Percentiles rank a stretch among this genome's conserved stretches.
These are phyloP conservation scores for Oasisia sp. DNA, from an alignment of 2,888 invertebrate genomes.

Conservation along the genomic window DNA sequence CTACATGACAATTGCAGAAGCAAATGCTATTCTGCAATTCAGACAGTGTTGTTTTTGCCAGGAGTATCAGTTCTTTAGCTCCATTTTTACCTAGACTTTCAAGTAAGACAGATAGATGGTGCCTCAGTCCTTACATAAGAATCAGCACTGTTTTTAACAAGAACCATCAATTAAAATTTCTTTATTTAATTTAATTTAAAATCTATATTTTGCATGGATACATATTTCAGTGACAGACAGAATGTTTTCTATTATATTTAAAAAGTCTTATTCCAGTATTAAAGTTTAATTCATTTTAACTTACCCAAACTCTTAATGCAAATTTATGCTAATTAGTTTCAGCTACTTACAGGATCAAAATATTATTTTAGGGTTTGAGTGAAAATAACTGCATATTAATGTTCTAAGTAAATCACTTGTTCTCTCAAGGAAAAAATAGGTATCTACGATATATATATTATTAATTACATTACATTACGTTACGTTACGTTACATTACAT, in stretches of 20 bases:
- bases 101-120: neutral
- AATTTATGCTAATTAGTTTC: neutral
- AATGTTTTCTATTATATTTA: neutral
- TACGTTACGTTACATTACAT: too few species aligned
- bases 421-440: too few species aligned
- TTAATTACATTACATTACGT: too few species aligned
- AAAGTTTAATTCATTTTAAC: neutral
- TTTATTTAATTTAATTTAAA: neutral
- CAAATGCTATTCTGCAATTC: neutral
- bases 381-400: too few species aligned
- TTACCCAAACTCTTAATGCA: too few species aligned
- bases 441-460: too few species aligned
- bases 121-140: neutral
- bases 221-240: neutral
- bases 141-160: neutral
- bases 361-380: neutral
- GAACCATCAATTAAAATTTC: neutral
- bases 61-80: neutral
- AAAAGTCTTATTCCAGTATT: neutral
- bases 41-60: too few species aligned
- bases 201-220: neutral
- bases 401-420: too few species aligned
- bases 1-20: neutral
- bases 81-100: neutral
- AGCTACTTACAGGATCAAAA: neutral